Conservation (phyloP, 2,797 vertebrate genomes). For the Poeciliopsis infans region DNA sequence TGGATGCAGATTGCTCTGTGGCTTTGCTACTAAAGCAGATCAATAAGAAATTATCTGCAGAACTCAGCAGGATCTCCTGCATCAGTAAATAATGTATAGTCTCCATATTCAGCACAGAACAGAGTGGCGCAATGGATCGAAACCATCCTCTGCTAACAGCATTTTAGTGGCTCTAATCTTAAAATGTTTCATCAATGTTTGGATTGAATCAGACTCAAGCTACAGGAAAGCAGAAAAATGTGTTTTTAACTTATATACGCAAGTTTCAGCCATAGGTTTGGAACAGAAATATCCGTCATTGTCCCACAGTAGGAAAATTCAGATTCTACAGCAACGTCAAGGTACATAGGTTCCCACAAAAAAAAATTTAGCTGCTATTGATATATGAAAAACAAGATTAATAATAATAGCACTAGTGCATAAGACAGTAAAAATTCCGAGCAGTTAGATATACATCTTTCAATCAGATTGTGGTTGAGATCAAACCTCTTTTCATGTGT, state of each 20-base stretch:
- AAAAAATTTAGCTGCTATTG: no score
- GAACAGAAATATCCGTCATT: no score
- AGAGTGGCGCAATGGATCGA: slow-evolving; percentile 69
- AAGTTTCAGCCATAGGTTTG: not conserved
- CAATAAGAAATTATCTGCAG: not conserved
- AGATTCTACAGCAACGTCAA: no score
- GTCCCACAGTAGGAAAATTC: no score
- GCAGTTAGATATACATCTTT: not conserved
- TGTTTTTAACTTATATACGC: not conserved
- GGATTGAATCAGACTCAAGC: not conserved
- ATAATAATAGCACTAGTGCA: no score
- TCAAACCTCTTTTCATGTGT: not conserved
- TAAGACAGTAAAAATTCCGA: no score
- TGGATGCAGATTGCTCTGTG: not conserved
- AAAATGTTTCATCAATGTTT: not conserved
- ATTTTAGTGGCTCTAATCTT: not conserved
- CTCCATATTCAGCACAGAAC: not conserved
- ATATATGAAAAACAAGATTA: no score
- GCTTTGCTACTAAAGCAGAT: not conserved
- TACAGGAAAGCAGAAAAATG: not conserved
- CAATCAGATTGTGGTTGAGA: not conserved
- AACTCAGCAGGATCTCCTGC: not conserved
- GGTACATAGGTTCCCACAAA: no score
- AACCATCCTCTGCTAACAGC: slow-evolving; percentile 75
- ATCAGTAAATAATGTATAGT: not conserved